Percentiles rank a stretch among this genome's conserved stretches.
These are phyloP conservation scores for Onychostruthus taczanowskii DNA, from an alignment of 2,113 vertebrate genomes.

Conservation along the genomic window DNA sequence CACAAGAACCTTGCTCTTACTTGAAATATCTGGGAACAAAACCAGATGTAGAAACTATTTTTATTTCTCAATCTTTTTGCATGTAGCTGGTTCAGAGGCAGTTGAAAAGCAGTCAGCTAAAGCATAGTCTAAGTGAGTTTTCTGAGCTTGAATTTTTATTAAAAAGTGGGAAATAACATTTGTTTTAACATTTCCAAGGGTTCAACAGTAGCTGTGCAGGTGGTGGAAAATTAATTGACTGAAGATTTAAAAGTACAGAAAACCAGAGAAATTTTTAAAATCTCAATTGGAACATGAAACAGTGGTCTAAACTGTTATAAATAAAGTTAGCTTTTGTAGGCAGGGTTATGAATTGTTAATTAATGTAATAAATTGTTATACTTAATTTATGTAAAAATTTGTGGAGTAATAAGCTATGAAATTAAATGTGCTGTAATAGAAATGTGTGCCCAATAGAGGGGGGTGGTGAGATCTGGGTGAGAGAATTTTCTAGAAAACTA, in stretches of 20 bases:
- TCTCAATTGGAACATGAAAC: background rate
- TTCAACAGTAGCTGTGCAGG: background rate
- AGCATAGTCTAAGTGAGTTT: background rate
- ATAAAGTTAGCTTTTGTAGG: no score
- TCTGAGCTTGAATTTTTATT: background rate
- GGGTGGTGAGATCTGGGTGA: no score
- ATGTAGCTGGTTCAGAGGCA: background rate
- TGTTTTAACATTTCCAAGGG: background rate
- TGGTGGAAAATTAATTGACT: background rate
- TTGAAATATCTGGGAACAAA: background rate
- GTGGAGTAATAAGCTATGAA: no score
- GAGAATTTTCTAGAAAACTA: no score
- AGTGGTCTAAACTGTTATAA: background rate
- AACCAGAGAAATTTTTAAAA: background rate
- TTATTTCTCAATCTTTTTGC: background rate
- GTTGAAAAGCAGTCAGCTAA: background rate
- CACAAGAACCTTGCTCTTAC: background rate
- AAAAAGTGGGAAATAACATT: background rate
- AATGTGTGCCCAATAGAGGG: no score
- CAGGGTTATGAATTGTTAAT: no score
- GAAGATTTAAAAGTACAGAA: background rate
- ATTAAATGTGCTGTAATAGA: no score
- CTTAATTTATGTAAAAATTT: no score
- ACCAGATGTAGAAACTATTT: background rate
- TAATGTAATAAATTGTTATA: no score